Base-by-base conservation (phyloP, 2,888 invertebrate species). In the Pandemis heparana region DNA sequence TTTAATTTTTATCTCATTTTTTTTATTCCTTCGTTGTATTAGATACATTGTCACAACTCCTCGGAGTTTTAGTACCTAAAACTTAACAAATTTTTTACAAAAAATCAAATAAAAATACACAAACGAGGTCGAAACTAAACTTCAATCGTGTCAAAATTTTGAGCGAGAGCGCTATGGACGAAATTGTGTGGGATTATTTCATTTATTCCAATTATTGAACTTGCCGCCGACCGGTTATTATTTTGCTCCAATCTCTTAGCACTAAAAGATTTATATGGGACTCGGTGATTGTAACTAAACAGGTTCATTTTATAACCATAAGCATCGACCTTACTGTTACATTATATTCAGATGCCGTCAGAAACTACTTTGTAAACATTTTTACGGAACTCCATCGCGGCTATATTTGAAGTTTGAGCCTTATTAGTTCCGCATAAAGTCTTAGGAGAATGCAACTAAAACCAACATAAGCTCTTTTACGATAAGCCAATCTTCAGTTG, bases 321-420 rank as follows among this genome's bases (percentile, higher is more conserved):
- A 86, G 82, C 78, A 75, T 77, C 83, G 87, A 83, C 87, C 89
- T 88, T 85, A 86, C 79, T 79, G 73, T 79, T 79, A 77, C 77
- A 77, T 75, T 78, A 77, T 67, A 72, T 63, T 73, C 70, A 60
- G 68, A 75, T 77, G 46, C 71, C 43, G 63, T 48, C 60, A 32
- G 69, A 48, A 64, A 23, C 10, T 9, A 23, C 12, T 3, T 18
- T 56, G 4, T 10, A 56, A 56, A 18, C 10, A n/a, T 12, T 56
- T 23, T 23, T 56, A 56, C 18, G 23, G 23, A 32, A 32, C 2
- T 23, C 56, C 23, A 18, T 23, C 18, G 4, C 23, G 12, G 10
- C 4, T 1, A 18, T 12, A 56, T 23, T 56, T 23, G 1, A 23
- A 56, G 56, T 56, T 16, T 23, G 12, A 56, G 23, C 56, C 56